Evolutionary conservation across 2,888 invertebrate species (phyloP).

Genomic region (Minunthozetes semirufus): DNA sequence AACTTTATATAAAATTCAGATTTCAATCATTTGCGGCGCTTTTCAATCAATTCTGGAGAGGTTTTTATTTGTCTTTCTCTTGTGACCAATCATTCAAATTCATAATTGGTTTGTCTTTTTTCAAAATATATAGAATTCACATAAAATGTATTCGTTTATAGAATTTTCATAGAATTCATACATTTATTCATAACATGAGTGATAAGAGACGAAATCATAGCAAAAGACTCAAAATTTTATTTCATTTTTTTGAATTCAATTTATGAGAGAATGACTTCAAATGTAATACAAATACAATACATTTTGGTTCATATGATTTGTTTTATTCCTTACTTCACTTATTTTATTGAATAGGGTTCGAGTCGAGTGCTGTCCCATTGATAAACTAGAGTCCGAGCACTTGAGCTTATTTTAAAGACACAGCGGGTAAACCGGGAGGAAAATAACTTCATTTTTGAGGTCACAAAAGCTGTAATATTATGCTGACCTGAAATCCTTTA

Average conservation of each 20-base stretch:
- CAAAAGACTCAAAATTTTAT: not conserved
- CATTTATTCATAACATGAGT: not conserved
- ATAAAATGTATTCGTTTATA: not conserved
- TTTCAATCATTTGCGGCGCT: not conserved
- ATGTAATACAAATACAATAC: not conserved
- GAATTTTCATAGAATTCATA: not conserved
- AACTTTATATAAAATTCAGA: not conserved
- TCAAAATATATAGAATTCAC: not conserved
- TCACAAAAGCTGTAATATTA: constrained; percentile 26
- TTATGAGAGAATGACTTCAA: constrained; percentile 1
- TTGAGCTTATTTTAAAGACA: constrained; percentile 12
- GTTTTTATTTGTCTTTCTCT: not conserved
- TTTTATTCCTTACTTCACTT: constrained; percentile 3
- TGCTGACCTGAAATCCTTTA: constrained; percentile 21
- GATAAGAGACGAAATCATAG: too few species aligned
- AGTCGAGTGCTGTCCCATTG: constrained; percentile 20
- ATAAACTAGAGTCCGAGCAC: not conserved
- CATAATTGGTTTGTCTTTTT: too few species aligned
- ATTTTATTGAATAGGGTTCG: constrained; percentile 5
- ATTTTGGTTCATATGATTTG: constrained; percentile 3
- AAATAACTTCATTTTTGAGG: constrained; percentile 30
- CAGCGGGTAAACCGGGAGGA: not conserved
- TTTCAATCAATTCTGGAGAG: not conserved
- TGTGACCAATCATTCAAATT: not conserved
- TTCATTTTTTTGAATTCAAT: not conserved